A percentile compares a stretch with the other conserved stretches of the same genome.
These are phyloP conservation scores for Spheniscus humboldti DNA, from an alignment of 2,797 vertebrate species.

Conservation along the genomic window DNA sequence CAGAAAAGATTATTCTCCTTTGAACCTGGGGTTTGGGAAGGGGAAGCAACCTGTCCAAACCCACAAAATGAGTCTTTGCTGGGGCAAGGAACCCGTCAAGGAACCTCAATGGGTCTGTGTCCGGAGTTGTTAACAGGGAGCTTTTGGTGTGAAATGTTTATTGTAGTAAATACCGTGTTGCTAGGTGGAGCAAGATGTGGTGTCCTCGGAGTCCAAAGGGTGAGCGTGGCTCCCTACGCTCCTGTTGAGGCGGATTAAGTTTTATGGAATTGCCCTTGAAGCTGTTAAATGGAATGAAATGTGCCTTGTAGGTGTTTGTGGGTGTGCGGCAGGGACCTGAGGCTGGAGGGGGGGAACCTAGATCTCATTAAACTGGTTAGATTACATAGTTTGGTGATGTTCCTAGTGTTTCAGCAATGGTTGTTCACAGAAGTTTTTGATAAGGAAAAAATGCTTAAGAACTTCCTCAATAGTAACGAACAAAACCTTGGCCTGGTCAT, in stretches of 20 bases:
- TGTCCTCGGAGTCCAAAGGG: conserved; percentile 21
- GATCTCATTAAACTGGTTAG: background rate
- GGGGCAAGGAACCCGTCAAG: background rate
- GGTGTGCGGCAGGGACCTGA: background rate
- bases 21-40: background rate
- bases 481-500: background rate
- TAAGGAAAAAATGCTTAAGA: background rate
- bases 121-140: background rate
- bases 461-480: background rate
- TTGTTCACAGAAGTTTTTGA: background rate
- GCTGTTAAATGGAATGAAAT: background rate
- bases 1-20: background rate
- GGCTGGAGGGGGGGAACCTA: background rate
- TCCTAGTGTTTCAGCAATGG: background rate
- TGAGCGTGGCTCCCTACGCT: rapidly evolving
- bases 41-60: background rate
- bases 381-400: background rate
- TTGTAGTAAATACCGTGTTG: background rate
- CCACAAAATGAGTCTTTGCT: background rate
- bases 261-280: conserved; percentile 38
- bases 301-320: background rate
- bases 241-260: background rate
- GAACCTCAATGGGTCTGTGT: background rate
- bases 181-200: background rate
- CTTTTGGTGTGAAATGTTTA: background rate